Base-by-base conservation (phyloP, 2,797 vertebrate species). In the Xiphorhynchus erythropygius region DNA sequence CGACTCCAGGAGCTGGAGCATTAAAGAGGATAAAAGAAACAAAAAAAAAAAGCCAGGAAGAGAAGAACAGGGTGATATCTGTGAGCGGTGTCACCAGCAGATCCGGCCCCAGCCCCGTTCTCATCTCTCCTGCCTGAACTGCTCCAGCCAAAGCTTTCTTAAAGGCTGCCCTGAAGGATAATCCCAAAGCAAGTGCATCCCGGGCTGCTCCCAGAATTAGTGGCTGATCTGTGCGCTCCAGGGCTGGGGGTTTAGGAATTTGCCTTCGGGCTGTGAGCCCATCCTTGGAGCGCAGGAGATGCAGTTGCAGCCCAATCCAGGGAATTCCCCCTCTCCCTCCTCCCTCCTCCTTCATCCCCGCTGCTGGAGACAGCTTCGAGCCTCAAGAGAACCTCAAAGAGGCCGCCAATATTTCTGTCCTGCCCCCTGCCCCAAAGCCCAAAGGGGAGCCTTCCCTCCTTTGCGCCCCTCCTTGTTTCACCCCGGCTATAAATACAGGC, bases 81-180 rank as follows among this genome's bases (percentile, higher is more conserved):
- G 35, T 16, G 39, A 91, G 50, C 1, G 0, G 33, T 35, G 37
- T 35, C 71, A 82, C 37, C 42, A 39, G 33, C 42, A 41, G 80
- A 64, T 41, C 49, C 0, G 1, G 14, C 53, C 21, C 57, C 1
- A 2, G 17, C 53, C 10, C 55, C 0, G 0, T 32, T 78, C 57
- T 62, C 57, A 18, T 56, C n/a, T n/a, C 21, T 59, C 18, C 62
- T 32, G 59, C 62, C 73, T n/a, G 19, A 60, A 57, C 12, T 12
- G 25, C 65, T 89, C 33, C 77, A 64, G 62, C 25, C 55, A 60
- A 86, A 92, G 53, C 69, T 90, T 84, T 67, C 77, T 81, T 47
- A 50, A 80, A 70, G 1, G 15, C 79, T 56, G 60, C 82, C 25
- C 10, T 3, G n/a, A 25, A 42, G 77, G 86, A 86, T 92, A 85